Evolutionary conservation across 2,888 invertebrate species (phyloP).

Genomic region (Meteorus cinctellus): DNA sequence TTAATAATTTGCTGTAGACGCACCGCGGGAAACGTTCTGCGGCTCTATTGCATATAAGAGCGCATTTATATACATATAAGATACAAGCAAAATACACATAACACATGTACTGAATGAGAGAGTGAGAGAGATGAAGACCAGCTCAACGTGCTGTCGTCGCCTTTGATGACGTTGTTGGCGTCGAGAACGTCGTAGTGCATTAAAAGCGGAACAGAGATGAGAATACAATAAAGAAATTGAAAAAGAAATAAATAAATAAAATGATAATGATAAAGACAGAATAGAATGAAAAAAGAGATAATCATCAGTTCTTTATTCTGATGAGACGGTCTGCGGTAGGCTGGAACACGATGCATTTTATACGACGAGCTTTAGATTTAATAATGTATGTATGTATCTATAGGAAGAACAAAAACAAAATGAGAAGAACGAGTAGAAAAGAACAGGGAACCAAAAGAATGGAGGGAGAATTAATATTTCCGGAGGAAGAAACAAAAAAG

Average conservation of each 20-base stretch:
- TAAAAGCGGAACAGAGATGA: constrained; percentile 45
- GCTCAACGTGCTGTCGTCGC: constrained; percentile 41
- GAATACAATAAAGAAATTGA: constrained; percentile 32
- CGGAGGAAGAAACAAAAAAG: neutral
- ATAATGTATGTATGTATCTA: constrained; percentile 53
- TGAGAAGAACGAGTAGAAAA: neutral
- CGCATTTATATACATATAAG: constrained; percentile 30
- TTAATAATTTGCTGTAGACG: constrained; percentile 26
- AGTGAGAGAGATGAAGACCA: constrained; percentile 35
- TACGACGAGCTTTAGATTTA: constrained; percentile 56
- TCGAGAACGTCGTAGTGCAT: constrained; percentile 49
- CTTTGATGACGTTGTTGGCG: constrained; percentile 36
- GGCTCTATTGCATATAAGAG: constrained; percentile 17
- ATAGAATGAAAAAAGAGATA: constrained; percentile 32
- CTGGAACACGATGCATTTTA: constrained; percentile 51
- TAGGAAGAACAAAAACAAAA: constrained; percentile 38
- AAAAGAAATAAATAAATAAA: constrained; percentile 31
- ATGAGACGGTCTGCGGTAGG: constrained; percentile 24
- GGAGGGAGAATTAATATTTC: constrained; percentile 5
- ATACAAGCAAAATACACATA: constrained; percentile 29
- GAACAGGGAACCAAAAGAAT: neutral
- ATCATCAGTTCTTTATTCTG: neutral
- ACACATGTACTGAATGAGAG: constrained; percentile 33
- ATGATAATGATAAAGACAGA: constrained; percentile 13
- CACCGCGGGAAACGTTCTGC: constrained; percentile 43